phyloP scores from a whole-genome alignment of 1,140 invertebrate genomes.

The Bicyclus anynana region DNA sequence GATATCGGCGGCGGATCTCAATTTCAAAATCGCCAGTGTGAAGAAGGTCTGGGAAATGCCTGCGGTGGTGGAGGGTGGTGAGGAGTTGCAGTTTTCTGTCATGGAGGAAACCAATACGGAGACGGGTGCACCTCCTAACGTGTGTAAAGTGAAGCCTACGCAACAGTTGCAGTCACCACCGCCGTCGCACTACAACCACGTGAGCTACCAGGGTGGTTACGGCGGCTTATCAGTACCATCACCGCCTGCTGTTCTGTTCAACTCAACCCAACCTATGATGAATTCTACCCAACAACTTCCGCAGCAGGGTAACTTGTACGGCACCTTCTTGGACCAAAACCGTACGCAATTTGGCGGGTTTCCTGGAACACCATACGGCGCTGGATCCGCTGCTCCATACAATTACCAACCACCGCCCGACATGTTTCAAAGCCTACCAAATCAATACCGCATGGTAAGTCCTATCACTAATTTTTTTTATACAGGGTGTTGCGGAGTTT shows the following conservation, averaged over 20 bases:
- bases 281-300: slow-evolving; percentile 84
- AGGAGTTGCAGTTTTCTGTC: slow-evolving; percentile 64
- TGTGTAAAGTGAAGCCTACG: slow-evolving; percentile 75
- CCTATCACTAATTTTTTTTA: neutral
- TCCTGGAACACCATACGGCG: slow-evolving; percentile 69
- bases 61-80: slow-evolving; percentile 79
- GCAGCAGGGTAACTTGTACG: slow-evolving; percentile 84
- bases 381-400: slow-evolving; percentile 72
- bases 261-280: slow-evolving; percentile 83
- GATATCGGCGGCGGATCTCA: slow-evolving; percentile 86
- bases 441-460: slow-evolving; percentile 85
- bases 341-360: slow-evolving; percentile 72
- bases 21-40: slow-evolving; percentile 95
- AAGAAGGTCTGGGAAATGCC: slow-evolving; percentile 93
- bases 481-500: neutral
- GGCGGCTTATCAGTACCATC: slow-evolving; percentile 88
- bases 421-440: slow-evolving; percentile 87
- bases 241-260: slow-evolving; percentile 88
- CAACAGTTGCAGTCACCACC: slow-evolving; percentile 79
- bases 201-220: slow-evolving; percentile 77
- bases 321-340: slow-evolving; percentile 71
- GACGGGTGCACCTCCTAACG: slow-evolving; percentile 66
- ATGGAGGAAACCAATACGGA: slow-evolving; percentile 64
- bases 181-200: slow-evolving; percentile 76
- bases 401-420: slow-evolving; percentile 83